Conservation (phyloP, 1,140 invertebrate genomes). For the Capitella teleta region DNA sequence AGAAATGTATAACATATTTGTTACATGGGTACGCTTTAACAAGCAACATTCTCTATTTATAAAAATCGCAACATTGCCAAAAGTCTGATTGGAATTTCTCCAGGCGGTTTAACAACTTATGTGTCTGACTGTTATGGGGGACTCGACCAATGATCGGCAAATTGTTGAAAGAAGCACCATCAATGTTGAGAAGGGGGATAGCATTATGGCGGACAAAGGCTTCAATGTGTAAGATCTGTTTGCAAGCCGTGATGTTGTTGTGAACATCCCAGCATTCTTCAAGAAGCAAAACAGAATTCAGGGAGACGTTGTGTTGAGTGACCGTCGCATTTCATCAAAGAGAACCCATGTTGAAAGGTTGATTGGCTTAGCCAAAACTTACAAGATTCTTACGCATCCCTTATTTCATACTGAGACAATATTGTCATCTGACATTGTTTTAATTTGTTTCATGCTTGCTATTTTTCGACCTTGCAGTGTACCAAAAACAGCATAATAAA, state of each 20-base stretch:
- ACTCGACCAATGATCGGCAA: conserved; percentile 4
- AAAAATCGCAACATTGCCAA: conserved; percentile 17
- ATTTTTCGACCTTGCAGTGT: conserved; percentile 16
- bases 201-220: conserved; percentile 4
- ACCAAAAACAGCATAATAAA: too few relatives aligned
- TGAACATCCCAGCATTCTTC: conserved; percentile 5
- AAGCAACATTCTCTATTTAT: conserved; percentile 15
- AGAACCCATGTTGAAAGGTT: conserved; percentile 5
- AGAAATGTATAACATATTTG: conserved; percentile 1
- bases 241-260: not conserved
- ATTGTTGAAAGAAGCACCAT: not conserved
- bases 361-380: conserved; percentile 7
- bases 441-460: conserved; percentile 12
- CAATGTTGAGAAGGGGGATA: not conserved
- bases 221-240: conserved; percentile 7
- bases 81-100: conserved; percentile 10
- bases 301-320: conserved; percentile 4
- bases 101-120: conserved; percentile 12
- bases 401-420: conserved; percentile 3
- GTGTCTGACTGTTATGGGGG: conserved; percentile 7
- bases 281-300: conserved; percentile 1
- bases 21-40: conserved; percentile 10
- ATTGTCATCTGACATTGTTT: conserved; percentile 12
- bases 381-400: conserved; percentile 8
- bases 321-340: conserved; percentile 1